Evolutionary conservation across 2,888 invertebrate genomes (phyloP), one percentile per base, ranked within the genome.

Genomic region (Cheilosia pagana): DNA sequence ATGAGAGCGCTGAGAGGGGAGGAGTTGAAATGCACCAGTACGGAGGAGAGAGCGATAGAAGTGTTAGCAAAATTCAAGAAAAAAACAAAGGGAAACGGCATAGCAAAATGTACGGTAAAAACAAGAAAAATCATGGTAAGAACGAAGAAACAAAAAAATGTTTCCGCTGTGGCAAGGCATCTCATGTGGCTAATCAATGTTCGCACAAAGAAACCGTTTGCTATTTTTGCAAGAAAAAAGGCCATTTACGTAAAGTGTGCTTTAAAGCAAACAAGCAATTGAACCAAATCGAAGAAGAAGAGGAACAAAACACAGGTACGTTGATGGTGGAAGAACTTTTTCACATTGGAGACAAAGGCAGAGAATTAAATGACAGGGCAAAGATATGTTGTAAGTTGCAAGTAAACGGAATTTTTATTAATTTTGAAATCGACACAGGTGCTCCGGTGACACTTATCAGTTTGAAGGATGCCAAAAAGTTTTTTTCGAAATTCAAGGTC

Each of bases 1-100:
- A 75, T 28, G 76, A 85, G 55, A 48, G 74, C 25, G 81, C 81
- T 39, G 78, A 87, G 52, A 86, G 76, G 71, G 60, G 70, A 19
- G 87, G 75, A 3, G 45, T 68, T 10, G 77, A 87, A 63, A 39
- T 87, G 21, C 87, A 81, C 1, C 67, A 75, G n/a, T 74, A 52
- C 45, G 55, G 67, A 8, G 67, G 53, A 45, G 28, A 55, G 31
- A 55, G 67, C 14, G 16, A n/a, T n/a, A 53, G 41, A 67, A 43
- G 6, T 3, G 43, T 67, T 10, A 45, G 7, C 6, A 67, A 53
- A 67, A 16, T 67, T 52, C 41, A 41, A 25, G 41, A 53, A 70
- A 72, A n/a, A n/a, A n/a, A n/a, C n/a, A n/a, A n/a, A 16, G 23
- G 10, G 50, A 43, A 62, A 28, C 14, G 52, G 45, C 14, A 35